These are phyloP conservation scores for Melolontha melolontha DNA, from an alignment of 2,888 invertebrate genomes.

Conservation along the genomic window DNA sequence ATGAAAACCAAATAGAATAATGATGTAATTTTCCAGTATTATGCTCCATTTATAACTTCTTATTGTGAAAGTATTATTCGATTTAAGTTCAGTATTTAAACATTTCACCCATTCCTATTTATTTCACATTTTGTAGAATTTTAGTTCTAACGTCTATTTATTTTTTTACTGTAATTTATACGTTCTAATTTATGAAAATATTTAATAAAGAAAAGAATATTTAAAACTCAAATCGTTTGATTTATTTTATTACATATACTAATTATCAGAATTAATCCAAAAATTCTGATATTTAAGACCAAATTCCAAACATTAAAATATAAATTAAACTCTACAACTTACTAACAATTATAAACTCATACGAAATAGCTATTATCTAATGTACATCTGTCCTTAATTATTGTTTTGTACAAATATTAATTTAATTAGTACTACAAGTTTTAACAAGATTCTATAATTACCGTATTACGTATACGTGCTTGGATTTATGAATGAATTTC, in stretches of 20 bases:
- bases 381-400: too few species aligned
- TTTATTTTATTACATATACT: not conserved
- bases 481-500: too few species aligned
- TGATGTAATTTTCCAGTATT: constrained; percentile 2
- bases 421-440: too few species aligned
- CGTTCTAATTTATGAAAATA: constrained; percentile 15
- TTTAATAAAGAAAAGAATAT: constrained; percentile 14
- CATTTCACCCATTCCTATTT: constrained; percentile 31
- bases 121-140: constrained; percentile 25
- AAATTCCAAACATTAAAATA: too few species aligned
- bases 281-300: not conserved
- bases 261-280: not conserved
- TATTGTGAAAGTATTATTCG: constrained; percentile 33
- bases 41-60: constrained; percentile 10
- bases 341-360: too few species aligned
- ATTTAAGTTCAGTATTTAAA: constrained; percentile 36
- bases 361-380: too few species aligned
- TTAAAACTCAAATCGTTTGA: not conserved
- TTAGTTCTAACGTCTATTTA: constrained; percentile 24
- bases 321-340: too few species aligned
- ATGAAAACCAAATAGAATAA: constrained; percentile 3
- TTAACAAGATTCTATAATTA: too few species aligned
- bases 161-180: constrained; percentile 35
- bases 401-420: too few species aligned
- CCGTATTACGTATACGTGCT: too few species aligned